Evolutionary conservation across 1,140 invertebrate species (phyloP), one percentile per base, ranked within the genome.

Genomic region (Meteorus sp.): DNA sequence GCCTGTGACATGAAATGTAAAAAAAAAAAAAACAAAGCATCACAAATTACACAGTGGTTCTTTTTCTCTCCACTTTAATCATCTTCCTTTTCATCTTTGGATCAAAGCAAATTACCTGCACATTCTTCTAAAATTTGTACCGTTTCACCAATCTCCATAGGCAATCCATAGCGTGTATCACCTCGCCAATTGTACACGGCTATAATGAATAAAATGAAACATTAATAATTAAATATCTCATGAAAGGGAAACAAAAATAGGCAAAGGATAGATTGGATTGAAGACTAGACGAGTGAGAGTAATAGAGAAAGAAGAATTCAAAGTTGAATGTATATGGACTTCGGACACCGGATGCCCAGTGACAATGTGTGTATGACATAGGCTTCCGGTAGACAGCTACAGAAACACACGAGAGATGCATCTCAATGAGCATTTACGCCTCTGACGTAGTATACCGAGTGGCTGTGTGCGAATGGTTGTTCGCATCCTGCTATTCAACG

Each of bases 71-170:
- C 8, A 15, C 27, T 43, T 23, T 9, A 29, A 29, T 11, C 57
- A 22, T 47, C 27, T 50, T 37, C 13, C 22, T 39, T 45, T 13
- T 23, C 39, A 45, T 27, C n/a, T 15, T 39, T 39, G 8, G 8
- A 11, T 13, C 15, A 4, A n/a, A 13, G 15, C 15, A 15, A 39
- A n/a, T 52, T 79, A 87, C 90, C 87, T 75, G 83, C 83, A 80
- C 89, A 93, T 82, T 95, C 92, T 80, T 95, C 93, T 61, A 93
- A 79, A 66, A 96, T 94, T 71, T 95, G 91, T 3, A 95, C 87
- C 8, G 90, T 92, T 70, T 97, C 93, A 60, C 94, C 93, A 65
- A 95, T 93, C 76, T 94, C 90, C 59, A 96, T 77, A 8, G 89
- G 85, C 50, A 96, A 77, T 19, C 91, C 92, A 67, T 88, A 89